phyloP scores from a whole-genome alignment of 2,113 vertebrate species.

The Dendropsophus ebraccatus region DNA sequence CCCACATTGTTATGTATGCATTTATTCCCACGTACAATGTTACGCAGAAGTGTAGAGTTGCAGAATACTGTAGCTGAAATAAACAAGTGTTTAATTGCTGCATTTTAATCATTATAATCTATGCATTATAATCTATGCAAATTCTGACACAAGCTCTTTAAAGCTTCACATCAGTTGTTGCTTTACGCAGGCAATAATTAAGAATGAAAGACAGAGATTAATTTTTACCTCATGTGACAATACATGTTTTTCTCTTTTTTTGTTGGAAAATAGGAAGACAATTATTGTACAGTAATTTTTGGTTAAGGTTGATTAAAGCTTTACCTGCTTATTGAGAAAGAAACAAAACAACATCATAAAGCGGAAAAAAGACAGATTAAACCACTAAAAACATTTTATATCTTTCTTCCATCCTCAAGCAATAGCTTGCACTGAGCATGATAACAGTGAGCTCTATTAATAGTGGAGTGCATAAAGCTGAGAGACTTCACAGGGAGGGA shows the following conservation, averaged over 20 bases:
- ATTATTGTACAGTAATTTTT: neutral
- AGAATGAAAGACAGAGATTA: neutral
- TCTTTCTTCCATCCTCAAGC: too few species aligned
- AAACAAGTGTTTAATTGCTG: conserved; percentile 9
- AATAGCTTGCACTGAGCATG: too few species aligned
- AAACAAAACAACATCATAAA: too few species aligned
- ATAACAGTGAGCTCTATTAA: too few species aligned
- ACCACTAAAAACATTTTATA: too few species aligned
- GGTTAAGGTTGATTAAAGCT: too few species aligned
- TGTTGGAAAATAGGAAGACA: neutral
- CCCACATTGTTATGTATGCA: neutral
- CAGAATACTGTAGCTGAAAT: neutral
- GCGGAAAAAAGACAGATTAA: too few species aligned
- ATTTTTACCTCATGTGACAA: neutral
- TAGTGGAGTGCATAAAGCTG: too few species aligned
- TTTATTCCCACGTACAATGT: neutral
- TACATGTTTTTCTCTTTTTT: neutral
- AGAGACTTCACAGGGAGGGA: too few species aligned
- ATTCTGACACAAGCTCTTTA: conserved; percentile 7
- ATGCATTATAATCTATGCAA: neutral
- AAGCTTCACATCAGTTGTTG: neutral
- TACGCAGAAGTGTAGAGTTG: neutral
- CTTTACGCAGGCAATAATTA: neutral
- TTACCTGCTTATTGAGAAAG: too few species aligned
- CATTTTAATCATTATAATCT: neutral